Base-by-base conservation (phyloP, 2,797 vertebrate genomes). In the Semotilus atromaculatus region DNA sequence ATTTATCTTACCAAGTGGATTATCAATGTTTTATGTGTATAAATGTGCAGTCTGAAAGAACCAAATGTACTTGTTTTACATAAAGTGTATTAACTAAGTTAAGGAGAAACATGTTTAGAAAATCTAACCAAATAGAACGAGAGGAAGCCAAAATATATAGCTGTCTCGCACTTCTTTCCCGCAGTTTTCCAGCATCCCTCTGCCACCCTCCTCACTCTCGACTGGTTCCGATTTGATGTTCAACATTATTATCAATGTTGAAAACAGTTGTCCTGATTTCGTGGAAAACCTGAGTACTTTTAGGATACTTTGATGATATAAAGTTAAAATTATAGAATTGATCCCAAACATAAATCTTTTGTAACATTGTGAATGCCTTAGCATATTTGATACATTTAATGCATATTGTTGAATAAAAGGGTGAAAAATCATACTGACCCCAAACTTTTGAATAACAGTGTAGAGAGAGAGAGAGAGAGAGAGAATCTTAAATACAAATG, bases 1-100 rank as follows among this genome's bases (percentile, higher is more conserved):
- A 72, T 81, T 43, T 45, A 66, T 82, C 14, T 38, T 23, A 82
- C 74, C 43, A 38, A 75, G 67, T 26, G 1, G 16, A 83, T 75
- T 75, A 26, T 75, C 16, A 72, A 34, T 21, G 23, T 48, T 72
- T 55, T 72, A 9, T 34, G 68, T 71, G 36, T 26, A 34, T 26
- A 74, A 29, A 64, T 66, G 6, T 51, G 60, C 16, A 43, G 71
- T 38, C 58, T 76, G 7, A 64, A 51, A 18, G 16, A 23, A 62
- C 4, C 58, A 64, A 45, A 64, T 62, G 29, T 31, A 51, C 38
- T 36, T 73, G 29, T 60, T 70, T 71, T 43, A 43, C 36, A 64
- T 31, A 13, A 7, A 7, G 26, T 58, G 11, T 11, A 55, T 23
- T 10, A 55, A 55, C 53, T 55, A 58, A 26, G 10, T 31, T 31